A percentile compares a stretch with the other conserved stretches of the same genome.
Evolutionary conservation across 2,888 invertebrate species (phyloP).

Genomic region (Brachyopa scutellaris): DNA sequence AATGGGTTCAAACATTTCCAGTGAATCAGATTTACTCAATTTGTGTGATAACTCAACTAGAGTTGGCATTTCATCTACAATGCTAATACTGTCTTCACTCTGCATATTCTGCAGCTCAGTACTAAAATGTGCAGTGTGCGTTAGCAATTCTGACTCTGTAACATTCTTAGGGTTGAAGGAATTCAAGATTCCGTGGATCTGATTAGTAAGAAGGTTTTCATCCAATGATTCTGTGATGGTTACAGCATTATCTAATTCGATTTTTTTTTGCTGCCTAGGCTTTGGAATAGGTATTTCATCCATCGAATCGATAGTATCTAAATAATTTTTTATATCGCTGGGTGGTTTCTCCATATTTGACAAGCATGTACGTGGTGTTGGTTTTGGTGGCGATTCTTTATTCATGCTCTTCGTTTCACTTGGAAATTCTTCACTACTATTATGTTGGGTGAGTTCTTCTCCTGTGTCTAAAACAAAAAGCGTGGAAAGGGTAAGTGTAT

Average conservation of each 20-base stretch:
- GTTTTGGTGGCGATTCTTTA: conserved; percentile 79
- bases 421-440: conserved; percentile 23
- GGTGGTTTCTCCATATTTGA: conserved; percentile 75
- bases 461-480: conserved; percentile 82
- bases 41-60: neutral
- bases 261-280: conserved; percentile 33
- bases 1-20: neutral
- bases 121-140: too few species aligned
- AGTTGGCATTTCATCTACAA: neutral
- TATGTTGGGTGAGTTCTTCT: conserved; percentile 75
- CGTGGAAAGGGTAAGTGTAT: conserved; percentile 79
- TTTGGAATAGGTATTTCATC: conserved; percentile 28
- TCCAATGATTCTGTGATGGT: too few species aligned
- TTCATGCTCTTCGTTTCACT: conserved; percentile 73
- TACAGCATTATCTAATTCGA: neutral
- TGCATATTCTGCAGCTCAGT: neutral
- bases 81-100: neutral
- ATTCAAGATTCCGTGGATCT: too few species aligned
- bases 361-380: conserved; percentile 82
- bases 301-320: neutral
- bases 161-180: too few species aligned
- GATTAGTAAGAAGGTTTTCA: too few species aligned
- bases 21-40: neutral
- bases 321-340: neutral
- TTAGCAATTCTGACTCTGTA: neutral